Evolutionary conservation across 2,797 vertebrate genomes (phyloP).

Genomic region (Sitta carolinensis): DNA sequence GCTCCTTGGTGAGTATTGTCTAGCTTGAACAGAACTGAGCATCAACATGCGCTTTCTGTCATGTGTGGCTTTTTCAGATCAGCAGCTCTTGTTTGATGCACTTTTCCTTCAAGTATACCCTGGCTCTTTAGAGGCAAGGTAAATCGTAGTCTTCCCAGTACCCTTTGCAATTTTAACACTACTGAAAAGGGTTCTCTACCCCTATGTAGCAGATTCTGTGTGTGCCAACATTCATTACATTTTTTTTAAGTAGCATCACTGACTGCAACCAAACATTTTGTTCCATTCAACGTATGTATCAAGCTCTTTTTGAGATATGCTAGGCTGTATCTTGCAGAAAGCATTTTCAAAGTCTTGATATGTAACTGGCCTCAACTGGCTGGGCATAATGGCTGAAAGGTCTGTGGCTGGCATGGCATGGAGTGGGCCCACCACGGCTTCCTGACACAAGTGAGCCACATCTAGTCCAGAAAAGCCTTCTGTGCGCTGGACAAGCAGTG

Average conservation of each 20-base stretch:
- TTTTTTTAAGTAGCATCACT: constrained; percentile 82
- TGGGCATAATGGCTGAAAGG: constrained; percentile 91
- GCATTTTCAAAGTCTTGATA: constrained; percentile 99
- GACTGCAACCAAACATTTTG: constrained; percentile 99
- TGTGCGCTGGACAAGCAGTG: constrained; percentile 96
- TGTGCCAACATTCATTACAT: constrained; percentile 80
- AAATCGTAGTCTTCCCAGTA: constrained; percentile 78
- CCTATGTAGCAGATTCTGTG: constrained; percentile 80
- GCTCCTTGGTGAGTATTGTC: constrained; percentile 82
- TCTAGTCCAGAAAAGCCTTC: constrained; percentile 98
- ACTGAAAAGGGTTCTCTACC: constrained; percentile 82
- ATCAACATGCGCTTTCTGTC: constrained; percentile 80
- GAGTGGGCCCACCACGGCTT: constrained; percentile 92
- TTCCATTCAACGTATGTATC: constrained; percentile 99
- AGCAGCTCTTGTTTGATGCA: constrained; percentile 81
- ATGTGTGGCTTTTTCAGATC: constrained; percentile 81
- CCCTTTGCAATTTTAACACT: constrained; percentile 83
- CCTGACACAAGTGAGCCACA: constrained; percentile 95
- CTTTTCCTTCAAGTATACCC: constrained; percentile 84
- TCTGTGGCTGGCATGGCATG: constrained; percentile 91
- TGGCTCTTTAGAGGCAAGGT: constrained; percentile 81
- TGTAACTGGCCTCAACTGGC: constrained; percentile 94
- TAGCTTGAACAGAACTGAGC: constrained; percentile 83
- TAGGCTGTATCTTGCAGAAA: constrained; percentile 99
- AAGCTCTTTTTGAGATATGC: constrained; percentile 99